phyloP scores from a whole-genome alignment of 1,140 invertebrate species.

The Caerostris darwini region DNA sequence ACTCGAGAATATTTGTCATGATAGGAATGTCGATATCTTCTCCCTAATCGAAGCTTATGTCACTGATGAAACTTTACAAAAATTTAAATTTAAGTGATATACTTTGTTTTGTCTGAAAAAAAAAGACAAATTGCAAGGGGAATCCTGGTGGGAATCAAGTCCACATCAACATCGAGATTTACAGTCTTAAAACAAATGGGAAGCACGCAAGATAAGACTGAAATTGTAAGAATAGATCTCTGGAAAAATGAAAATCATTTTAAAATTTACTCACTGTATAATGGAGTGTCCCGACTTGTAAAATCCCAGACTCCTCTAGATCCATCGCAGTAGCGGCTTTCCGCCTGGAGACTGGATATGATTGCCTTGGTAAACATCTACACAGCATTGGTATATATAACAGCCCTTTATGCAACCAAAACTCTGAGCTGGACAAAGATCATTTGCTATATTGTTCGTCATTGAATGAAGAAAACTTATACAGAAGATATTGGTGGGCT shows the following conservation, averaged over 20 bases:
- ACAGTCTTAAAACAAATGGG: conserved; percentile 54
- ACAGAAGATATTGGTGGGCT: no score
- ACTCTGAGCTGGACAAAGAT: no score
- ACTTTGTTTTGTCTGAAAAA: conserved; percentile 37
- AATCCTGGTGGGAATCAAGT: conserved; percentile 61
- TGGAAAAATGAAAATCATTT: conserved; percentile 59
- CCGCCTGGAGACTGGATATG: no score
- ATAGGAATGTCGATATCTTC: conserved; percentile 53
- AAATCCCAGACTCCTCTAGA: no score
- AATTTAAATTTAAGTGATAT: conserved; percentile 43
- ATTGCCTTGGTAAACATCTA: no score
- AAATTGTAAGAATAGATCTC: conserved; percentile 53
- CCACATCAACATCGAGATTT: conserved; percentile 29
- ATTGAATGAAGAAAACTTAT: no score
- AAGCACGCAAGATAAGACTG: conserved; percentile 52
- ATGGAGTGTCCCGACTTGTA: no score
- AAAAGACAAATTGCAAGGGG: conserved; percentile 45
- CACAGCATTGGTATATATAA: no score
- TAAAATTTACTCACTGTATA: conserved; percentile 40
- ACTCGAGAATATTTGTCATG: conserved; percentile 51
- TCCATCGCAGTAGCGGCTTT: no score
- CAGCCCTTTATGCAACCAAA: no score
- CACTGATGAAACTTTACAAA: conserved; percentile 47
- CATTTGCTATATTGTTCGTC: no score
- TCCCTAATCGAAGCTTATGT: conserved; percentile 45